These are phyloP conservation scores for Tipula helvola DNA, from an alignment of 2,888 invertebrate genomes.

Conservation along the genomic window DNA sequence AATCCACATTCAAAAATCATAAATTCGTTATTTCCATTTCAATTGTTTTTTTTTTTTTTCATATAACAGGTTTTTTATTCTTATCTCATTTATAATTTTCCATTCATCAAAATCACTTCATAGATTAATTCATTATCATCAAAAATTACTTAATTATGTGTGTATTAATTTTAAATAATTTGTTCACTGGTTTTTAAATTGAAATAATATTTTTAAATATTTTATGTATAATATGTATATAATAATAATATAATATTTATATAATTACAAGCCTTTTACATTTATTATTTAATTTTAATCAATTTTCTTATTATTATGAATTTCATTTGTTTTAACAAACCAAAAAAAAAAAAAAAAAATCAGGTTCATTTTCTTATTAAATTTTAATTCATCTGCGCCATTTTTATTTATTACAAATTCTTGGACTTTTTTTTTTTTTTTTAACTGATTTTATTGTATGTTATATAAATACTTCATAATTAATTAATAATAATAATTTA, in stretches of 20 bases:
- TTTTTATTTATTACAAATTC: background rate
- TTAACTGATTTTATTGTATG: background rate
- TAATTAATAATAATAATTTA: too few species aligned
- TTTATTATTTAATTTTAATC: background rate
- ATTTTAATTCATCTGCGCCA: background rate
- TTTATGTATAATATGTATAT: background rate
- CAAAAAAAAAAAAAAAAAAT: background rate
- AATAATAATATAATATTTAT: background rate
- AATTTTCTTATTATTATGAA: background rate
- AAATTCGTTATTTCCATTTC: background rate
- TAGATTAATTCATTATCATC: background rate
- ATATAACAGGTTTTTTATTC: background rate
- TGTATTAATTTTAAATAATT: background rate
- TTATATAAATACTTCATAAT: background rate
- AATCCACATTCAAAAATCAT: background rate
- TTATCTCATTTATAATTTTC: background rate
- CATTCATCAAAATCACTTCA: background rate
- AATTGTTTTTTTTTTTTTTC: background rate
- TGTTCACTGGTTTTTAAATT: background rate
- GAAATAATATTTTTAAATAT: background rate
- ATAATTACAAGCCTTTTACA: slow-evolving; percentile 4
- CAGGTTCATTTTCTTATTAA: background rate
- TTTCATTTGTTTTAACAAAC: background rate
- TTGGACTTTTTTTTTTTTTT: background rate
- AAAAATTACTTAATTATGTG: background rate